Percentiles rank a stretch among this genome's conserved stretches.
These are phyloP conservation scores for Laterallus jamaicensis DNA, from an alignment of 2,113 vertebrate genomes.

Conservation along the genomic window DNA sequence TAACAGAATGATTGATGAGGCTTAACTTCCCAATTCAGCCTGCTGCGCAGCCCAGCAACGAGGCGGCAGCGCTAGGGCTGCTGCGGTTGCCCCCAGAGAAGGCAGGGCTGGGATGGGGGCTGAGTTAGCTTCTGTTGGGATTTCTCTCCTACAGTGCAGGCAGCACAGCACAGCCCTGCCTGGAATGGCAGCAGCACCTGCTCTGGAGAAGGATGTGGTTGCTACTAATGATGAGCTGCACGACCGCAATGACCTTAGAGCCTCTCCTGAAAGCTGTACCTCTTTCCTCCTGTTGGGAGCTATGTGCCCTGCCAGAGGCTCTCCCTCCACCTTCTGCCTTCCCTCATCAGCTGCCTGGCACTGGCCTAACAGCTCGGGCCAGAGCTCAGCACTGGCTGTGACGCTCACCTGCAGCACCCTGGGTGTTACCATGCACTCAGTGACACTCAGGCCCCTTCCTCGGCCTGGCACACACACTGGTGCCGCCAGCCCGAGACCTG, in stretches of 20 bases:
- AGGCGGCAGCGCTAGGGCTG: neutral
- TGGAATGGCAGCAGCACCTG: neutral
- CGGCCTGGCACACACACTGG: accelerated
- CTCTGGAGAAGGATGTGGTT: neutral
- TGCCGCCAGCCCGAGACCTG: no score
- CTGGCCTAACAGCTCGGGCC: accelerated
- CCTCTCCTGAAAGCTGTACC: no score
- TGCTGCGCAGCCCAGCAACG: neutral
- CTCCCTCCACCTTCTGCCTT: accelerated
- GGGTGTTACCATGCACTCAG: no score
- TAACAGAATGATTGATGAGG: neutral
- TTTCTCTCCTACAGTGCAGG: neutral
- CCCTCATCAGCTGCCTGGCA: neutral
- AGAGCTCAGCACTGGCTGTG: neutral
- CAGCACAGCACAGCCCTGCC: neutral
- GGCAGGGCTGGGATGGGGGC: neutral
- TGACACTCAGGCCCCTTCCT: accelerated
- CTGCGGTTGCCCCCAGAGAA: neutral
- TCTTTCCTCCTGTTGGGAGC: accelerated
- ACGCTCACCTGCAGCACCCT: neutral
- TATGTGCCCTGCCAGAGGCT: neutral
- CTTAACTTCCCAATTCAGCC: accelerated
- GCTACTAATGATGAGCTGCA: accelerated
- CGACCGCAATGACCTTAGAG: accelerated
- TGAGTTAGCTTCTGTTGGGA: neutral